A percentile compares a stretch with the other conserved stretches of the same genome.
Evolutionary conservation across 2,797 vertebrate genomes (phyloP).

Genomic region (Catostomus latipinnis): DNA sequence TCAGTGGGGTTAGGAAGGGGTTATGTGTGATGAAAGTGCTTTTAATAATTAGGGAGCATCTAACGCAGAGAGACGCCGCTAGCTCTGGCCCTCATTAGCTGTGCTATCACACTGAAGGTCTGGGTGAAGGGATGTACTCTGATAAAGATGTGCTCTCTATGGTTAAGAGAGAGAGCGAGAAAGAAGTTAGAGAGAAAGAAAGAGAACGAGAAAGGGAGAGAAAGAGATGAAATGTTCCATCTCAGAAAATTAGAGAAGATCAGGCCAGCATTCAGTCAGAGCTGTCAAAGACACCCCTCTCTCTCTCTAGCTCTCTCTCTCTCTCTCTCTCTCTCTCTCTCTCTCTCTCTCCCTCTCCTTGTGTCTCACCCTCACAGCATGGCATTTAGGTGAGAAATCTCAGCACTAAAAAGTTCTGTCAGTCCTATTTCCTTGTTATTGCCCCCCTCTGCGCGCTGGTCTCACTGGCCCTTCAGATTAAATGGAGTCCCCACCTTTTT

Average conservation of each 20-base stretch:
- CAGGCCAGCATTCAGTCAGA: constrained; percentile 89
- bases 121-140: constrained; percentile 55
- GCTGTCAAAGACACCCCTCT: constrained; percentile 75
- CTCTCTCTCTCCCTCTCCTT: constrained; percentile 28
- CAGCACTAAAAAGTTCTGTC: constrained; percentile 98
- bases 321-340: constrained; percentile 40
- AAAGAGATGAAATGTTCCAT: constrained; percentile 88
- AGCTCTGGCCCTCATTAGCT: constrained; percentile 61
- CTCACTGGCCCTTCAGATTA: constrained; percentile 87
- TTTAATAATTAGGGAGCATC: constrained; percentile 62
- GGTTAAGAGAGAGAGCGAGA: constrained; percentile 40
- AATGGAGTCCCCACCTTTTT: constrained; percentile 74
- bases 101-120: constrained; percentile 49
- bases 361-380: constrained; percentile 67
- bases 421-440: constrained; percentile 99
- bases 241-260: constrained; percentile 86
- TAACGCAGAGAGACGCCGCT: constrained; percentile 35
- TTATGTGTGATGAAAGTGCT: constrained; percentile 61
- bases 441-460: constrained; percentile 73
- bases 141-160: constrained; percentile 42
- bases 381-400: constrained; percentile 97
- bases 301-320: constrained; percentile 43
- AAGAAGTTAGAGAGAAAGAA: constrained; percentile 71
- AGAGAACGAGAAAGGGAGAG: constrained; percentile 83
- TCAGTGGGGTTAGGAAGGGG: constrained; percentile 62